These are phyloP conservation scores for Rhagium mordax DNA, from an alignment of 2,888 invertebrate species.

Conservation along the genomic window DNA sequence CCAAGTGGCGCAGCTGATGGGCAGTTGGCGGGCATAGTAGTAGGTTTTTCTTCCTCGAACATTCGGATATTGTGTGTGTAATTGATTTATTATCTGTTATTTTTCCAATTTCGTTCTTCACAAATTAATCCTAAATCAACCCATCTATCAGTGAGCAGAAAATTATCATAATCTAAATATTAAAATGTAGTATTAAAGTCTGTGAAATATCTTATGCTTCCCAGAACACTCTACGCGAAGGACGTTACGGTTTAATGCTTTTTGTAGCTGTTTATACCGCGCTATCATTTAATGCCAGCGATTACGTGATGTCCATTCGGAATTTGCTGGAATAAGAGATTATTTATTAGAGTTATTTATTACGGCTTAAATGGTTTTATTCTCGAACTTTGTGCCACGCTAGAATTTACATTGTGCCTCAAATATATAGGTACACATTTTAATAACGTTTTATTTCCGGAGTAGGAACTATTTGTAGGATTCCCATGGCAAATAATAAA, in stretches of 20 bases:
- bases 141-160: no score
- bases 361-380: conserved; percentile 21
- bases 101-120: no score
- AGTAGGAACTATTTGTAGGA: no score
- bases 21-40: no score
- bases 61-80: no score
- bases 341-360: conserved; percentile 37
- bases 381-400: neutral
- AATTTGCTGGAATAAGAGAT: conserved; percentile 34
- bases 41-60: no score
- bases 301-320: conserved; percentile 45
- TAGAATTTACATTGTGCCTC: neutral
- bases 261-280: conserved; percentile 45
- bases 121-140: no score
- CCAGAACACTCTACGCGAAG: neutral
- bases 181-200: no score
- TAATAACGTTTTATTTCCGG: neutral
- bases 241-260: conserved; percentile 23
- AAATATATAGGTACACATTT: neutral
- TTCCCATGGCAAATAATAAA: no score
- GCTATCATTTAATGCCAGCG: conserved; percentile 34
- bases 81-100: no score
- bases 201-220: neutral
- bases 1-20: no score
- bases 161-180: no score